Evolutionary conservation across 2,888 invertebrate genomes (phyloP).

Genomic region (Cephus sareptanus): DNA sequence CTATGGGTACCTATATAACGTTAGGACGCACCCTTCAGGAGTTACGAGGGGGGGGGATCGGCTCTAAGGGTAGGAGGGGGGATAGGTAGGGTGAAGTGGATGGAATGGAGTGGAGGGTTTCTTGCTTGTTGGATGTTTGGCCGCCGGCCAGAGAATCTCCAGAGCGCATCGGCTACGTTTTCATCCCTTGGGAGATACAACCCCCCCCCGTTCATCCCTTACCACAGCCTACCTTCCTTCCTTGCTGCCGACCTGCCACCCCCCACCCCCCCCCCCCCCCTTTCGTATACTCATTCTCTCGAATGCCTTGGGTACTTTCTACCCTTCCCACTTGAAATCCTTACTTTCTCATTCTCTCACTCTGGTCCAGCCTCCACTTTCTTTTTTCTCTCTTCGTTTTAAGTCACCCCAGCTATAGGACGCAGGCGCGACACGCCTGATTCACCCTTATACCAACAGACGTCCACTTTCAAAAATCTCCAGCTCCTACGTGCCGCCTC

Average conservation of each 20-base stretch:
- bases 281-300: no score
- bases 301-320: no score
- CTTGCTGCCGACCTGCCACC: no score
- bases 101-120: constrained; percentile 10
- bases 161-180: constrained; percentile 51
- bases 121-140: constrained; percentile 40
- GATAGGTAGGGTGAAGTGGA: constrained; percentile 2
- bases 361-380: neutral
- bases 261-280: no score
- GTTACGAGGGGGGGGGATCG: neutral
- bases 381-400: constrained; percentile 3
- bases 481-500: no score
- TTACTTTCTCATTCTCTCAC: constrained; percentile 6
- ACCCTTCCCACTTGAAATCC: neutral
- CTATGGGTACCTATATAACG: no score
- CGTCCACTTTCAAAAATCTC: constrained; percentile 7
- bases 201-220: neutral
- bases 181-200: constrained; percentile 36
- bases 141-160: constrained; percentile 52
- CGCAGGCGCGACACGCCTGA: constrained; percentile 35
- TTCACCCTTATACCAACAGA: constrained; percentile 25
- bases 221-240: neutral
- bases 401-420: constrained; percentile 8
- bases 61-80: constrained; percentile 13
- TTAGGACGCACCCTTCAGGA: no score